These are phyloP conservation scores for Epinephelus moara DNA, from an alignment of 2,113 vertebrate species.

Conservation along the genomic window DNA sequence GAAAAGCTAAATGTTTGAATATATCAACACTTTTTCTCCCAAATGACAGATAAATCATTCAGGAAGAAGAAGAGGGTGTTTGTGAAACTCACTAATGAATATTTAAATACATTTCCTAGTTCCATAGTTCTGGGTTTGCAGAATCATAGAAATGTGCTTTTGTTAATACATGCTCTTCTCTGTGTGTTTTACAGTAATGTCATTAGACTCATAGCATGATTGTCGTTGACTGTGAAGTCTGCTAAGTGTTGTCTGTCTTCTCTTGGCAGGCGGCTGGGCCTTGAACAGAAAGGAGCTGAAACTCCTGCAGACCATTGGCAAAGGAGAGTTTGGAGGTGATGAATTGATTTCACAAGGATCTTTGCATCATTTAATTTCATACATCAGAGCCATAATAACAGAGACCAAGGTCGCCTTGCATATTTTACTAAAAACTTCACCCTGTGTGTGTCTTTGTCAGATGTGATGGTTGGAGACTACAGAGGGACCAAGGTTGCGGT, in stretches of 20 bases:
- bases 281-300: slow-evolving; percentile 96
- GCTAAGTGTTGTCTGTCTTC: slow-evolving; percentile 11
- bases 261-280: slow-evolving; percentile 92
- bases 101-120: neutral
- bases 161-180: neutral
- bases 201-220: neutral
- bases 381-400: neutral
- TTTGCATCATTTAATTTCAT: neutral
- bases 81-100: neutral
- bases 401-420: neutral
- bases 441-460: slow-evolving; percentile 42
- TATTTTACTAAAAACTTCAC: neutral
- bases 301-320: slow-evolving; percentile 93
- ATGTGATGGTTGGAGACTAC: slow-evolving; percentile 91
- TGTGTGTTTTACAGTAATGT: neutral
- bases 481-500: slow-evolving; percentile 96
- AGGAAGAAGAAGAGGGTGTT: neutral
- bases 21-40: neutral
- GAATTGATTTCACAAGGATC: neutral
- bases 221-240: neutral
- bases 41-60: neutral
- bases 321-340: slow-evolving; percentile 98
- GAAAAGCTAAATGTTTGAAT: slow-evolving; percentile 15
- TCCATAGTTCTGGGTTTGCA: neutral
- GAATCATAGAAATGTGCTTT: neutral